These are phyloP conservation scores for Ophioninae sp. DNA, from an alignment of 2,888 invertebrate genomes.

Conservation along the genomic window DNA sequence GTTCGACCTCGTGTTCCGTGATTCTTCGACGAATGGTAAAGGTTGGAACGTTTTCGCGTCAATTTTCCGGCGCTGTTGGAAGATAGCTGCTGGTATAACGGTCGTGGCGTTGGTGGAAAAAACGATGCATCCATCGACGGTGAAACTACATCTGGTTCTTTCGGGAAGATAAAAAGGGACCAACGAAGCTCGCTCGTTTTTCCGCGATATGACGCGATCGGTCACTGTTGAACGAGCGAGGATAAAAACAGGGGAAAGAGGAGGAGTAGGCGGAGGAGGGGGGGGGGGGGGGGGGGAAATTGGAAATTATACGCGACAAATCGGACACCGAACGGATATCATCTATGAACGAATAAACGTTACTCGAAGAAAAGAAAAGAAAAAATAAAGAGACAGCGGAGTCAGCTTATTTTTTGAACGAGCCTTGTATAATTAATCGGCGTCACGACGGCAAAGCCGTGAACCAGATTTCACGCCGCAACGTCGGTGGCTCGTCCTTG, in stretches of 20 bases:
- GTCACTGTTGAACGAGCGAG: not conserved
- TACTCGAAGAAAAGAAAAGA: no score
- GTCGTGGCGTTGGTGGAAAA: not conserved
- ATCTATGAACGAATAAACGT: no score
- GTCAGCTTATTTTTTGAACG: not conserved
- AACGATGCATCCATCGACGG: slow-evolving; percentile 40
- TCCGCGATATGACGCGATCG: slow-evolving; percentile 68
- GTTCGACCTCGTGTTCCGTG: not conserved
- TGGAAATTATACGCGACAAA: no score
- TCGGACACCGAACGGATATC: no score
- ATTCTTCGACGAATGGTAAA: slow-evolving; percentile 54
- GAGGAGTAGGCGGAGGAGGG: no score
- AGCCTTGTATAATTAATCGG: slow-evolving; percentile 61
- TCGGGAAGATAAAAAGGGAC: not conserved
- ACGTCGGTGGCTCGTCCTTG: slow-evolving; percentile 52
- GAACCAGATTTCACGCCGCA: slow-evolving; percentile 61
- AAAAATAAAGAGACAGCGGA: no score
- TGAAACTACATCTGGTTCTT: not conserved
- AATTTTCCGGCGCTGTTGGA: slow-evolving; percentile 58
- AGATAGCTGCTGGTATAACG: slow-evolving; percentile 9
- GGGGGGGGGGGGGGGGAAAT: not conserved
- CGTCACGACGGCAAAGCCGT: slow-evolving; percentile 63
- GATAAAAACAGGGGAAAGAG: not conserved
- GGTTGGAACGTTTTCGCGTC: slow-evolving; percentile 51
- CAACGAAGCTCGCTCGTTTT: slow-evolving; percentile 62